Conservation (phyloP, 2,797 vertebrate species). For the Dermochelys coriacea region DNA sequence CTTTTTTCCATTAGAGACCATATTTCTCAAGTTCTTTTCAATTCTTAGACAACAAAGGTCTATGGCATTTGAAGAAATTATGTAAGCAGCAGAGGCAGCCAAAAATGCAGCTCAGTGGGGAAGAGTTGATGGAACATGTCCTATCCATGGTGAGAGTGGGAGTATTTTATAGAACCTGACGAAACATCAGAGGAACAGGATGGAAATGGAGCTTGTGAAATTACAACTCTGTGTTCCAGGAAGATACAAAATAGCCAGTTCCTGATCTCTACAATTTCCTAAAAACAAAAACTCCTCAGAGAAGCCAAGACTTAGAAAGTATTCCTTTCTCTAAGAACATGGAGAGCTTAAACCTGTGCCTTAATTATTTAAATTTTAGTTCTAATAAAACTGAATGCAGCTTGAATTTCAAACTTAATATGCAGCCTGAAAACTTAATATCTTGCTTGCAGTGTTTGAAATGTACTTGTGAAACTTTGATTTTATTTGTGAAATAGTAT, state of each 20-base stretch:
- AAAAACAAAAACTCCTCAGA: background rate
- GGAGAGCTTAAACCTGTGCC: background rate
- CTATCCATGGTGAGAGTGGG: background rate
- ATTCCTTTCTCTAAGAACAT: background rate
- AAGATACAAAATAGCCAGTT: constrained; percentile 15
- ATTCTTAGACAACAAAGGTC: background rate
- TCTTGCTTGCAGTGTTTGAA: no score
- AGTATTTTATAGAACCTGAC: constrained; percentile 4
- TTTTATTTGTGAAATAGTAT: no score
- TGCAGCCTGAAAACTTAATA: no score
- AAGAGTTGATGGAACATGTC: constrained; percentile 5
- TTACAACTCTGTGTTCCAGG: background rate
- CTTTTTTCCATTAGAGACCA: background rate
- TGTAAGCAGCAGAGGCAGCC: background rate
- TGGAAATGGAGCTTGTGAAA: background rate
- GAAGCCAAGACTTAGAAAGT: background rate
- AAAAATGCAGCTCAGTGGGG: background rate
- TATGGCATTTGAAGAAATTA: background rate
- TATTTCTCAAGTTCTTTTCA: background rate
- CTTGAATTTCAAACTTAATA: background rate
- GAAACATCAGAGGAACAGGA: background rate
- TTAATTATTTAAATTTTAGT: background rate
- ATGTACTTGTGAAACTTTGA: no score
- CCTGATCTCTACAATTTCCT: background rate
- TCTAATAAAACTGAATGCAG: background rate